A percentile compares a stretch with the other conserved stretches of the same genome.
Evolutionary conservation across 1,140 invertebrate genomes (phyloP).

Genomic region (Hyles euphorbiae): DNA sequence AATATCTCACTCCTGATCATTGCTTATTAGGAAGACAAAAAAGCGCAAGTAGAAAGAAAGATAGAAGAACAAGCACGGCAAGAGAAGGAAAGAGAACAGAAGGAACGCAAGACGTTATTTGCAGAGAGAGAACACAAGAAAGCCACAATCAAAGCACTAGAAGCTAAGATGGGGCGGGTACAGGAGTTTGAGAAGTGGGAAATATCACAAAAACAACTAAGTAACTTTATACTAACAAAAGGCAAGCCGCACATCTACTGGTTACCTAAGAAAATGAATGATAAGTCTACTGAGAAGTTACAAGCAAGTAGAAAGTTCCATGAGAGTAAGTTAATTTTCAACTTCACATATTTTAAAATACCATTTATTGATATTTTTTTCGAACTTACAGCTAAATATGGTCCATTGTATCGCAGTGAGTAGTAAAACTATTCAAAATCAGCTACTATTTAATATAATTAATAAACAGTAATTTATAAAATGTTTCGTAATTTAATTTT

Average conservation of each 20-base stretch:
- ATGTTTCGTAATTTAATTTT: no score
- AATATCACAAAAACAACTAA: slow-evolving; percentile 83
- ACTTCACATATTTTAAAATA: not conserved
- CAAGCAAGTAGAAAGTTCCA: slow-evolving; percentile 69
- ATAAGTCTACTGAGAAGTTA: slow-evolving; percentile 72
- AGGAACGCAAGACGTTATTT: slow-evolving; percentile 91
- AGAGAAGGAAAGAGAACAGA: slow-evolving; percentile 90
- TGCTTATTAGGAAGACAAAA: slow-evolving; percentile 62
- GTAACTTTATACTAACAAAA: slow-evolving; percentile 92
- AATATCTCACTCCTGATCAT: not conserved
- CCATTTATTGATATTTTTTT: slow-evolving; percentile 11
- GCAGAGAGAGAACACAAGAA: slow-evolving; percentile 90
- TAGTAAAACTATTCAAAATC: slow-evolving; percentile 14
- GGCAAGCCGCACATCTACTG: slow-evolving; percentile 92
- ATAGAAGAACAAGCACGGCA: slow-evolving; percentile 92
- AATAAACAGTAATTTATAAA: no score
- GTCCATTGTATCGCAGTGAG: slow-evolving; percentile 51
- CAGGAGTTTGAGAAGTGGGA: slow-evolving; percentile 94
- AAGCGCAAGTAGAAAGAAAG: slow-evolving; percentile 93
- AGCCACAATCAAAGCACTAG: slow-evolving; percentile 90
- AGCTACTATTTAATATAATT: no score
- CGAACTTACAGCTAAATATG: slow-evolving; percentile 48
- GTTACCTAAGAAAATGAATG: slow-evolving; percentile 84
- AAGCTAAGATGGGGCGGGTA: slow-evolving; percentile 92
- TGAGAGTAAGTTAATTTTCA: slow-evolving; percentile 68